Conservation (phyloP, 2,113 vertebrate species). For the Platysteira castanea region DNA sequence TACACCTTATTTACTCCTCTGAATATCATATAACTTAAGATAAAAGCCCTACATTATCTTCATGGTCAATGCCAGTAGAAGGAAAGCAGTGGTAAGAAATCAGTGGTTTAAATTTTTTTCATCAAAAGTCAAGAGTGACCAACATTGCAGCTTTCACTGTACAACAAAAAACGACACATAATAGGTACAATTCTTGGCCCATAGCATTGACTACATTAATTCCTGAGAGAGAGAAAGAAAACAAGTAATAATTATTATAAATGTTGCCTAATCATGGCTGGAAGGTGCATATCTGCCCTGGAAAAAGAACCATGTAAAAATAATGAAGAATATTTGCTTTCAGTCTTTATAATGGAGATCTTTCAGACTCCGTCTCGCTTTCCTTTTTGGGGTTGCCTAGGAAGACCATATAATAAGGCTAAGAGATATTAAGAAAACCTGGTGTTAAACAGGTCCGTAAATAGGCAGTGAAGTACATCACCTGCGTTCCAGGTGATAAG, state of each 20-base stretch:
- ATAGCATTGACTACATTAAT: background rate
- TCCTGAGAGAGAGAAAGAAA: background rate
- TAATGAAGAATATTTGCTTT: background rate
- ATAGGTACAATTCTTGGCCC: background rate
- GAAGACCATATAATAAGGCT: background rate
- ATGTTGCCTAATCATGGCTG: background rate
- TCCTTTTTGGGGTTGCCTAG: background rate
- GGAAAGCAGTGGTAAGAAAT: background rate
- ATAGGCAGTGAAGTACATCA: background rate
- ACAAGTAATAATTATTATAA: background rate
- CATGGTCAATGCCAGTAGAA: background rate
- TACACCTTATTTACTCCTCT: background rate
- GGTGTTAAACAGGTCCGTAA: background rate
- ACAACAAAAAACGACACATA: background rate
- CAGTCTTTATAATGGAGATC: background rate
- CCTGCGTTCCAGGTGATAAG: background rate
- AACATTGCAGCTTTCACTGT: background rate
- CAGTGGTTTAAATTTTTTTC: background rate
- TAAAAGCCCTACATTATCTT: background rate
- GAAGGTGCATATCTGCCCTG: background rate
- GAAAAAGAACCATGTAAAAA: accelerated
- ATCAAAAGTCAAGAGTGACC: background rate
- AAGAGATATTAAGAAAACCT: background rate
- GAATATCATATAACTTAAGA: background rate
- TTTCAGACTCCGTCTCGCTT: background rate